These are phyloP conservation scores for Allophyes oxyacanthae DNA, from an alignment of 2,888 invertebrate genomes.

Conservation along the genomic window DNA sequence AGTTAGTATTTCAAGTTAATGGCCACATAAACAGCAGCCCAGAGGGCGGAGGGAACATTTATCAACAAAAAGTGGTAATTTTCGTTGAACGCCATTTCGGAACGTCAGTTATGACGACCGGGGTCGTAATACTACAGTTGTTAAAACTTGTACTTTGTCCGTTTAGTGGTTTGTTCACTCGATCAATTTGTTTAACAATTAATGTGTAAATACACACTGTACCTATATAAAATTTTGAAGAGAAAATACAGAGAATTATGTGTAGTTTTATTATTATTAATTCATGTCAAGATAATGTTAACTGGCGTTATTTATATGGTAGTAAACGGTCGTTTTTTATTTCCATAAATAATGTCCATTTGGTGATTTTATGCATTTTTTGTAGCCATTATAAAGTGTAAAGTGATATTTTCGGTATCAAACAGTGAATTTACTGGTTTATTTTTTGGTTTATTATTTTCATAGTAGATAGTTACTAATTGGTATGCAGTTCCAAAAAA, in stretches of 20 bases:
- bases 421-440: conserved; percentile 11
- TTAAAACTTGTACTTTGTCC: conserved; percentile 70
- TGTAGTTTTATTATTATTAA: conserved; percentile 9
- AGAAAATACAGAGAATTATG: no score
- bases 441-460: conserved; percentile 1
- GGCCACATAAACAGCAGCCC: conserved; percentile 85
- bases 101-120: conserved; percentile 74
- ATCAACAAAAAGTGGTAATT: conserved; percentile 87
- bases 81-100: conserved; percentile 78
- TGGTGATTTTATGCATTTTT: conserved; percentile 41
- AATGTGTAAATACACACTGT: neutral
- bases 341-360: conserved; percentile 49
- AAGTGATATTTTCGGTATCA: conserved; percentile 36
- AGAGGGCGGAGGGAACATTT: conserved; percentile 75
- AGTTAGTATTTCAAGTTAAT: conserved; percentile 86
- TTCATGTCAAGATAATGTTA: conserved; percentile 22
- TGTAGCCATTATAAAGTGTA: conserved; percentile 33
- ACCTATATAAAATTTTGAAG: no score
- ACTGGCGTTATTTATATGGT: conserved; percentile 39
- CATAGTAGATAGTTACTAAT: no score
- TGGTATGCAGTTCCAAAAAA: no score
- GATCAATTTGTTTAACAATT: conserved; percentile 59
- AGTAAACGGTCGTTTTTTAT: conserved; percentile 40
- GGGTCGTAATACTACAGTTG: conserved; percentile 62
- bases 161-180: conserved; percentile 63